Evolutionary conservation across 2,888 invertebrate species (phyloP).

Genomic region (Xanthorhoe designata): DNA sequence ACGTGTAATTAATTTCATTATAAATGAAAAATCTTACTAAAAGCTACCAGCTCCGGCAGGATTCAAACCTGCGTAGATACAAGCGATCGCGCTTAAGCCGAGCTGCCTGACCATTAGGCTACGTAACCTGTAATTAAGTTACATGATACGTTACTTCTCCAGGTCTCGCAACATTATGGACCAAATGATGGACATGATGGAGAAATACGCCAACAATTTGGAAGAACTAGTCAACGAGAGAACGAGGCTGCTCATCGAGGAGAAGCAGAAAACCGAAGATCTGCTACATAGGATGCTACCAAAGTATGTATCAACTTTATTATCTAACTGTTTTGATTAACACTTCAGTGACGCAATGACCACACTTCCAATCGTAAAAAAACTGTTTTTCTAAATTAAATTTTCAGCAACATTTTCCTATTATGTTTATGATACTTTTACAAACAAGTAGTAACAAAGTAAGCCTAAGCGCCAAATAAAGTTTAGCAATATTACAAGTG

Average conservation of each 20-base stretch:
- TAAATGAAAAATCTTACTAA: too few relatives aligned
- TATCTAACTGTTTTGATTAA: conserved; percentile 13
- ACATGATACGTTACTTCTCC: too few relatives aligned
- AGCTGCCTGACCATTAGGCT: too few relatives aligned
- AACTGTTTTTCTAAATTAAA: background rate
- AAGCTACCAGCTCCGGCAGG: too few relatives aligned
- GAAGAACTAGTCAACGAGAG: conserved; percentile 97
- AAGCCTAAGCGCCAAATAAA: background rate
- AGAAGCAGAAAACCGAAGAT: conserved; percentile 96
- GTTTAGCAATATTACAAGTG: background rate
- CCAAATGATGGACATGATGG: conserved; percentile 99
- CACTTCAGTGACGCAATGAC: conserved; percentile 9
- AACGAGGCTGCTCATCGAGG: conserved; percentile 94
- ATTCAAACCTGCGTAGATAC: too few relatives aligned
- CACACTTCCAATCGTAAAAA: background rate
- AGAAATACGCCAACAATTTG: conserved; percentile 97
- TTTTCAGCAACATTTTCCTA: background rate
- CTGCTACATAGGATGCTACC: conserved; percentile 97
- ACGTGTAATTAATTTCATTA: too few relatives aligned
- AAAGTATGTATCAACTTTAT: conserved; percentile 85
- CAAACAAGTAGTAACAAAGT: too few relatives aligned
- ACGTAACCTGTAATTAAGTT: too few relatives aligned
- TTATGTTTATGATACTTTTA: background rate
- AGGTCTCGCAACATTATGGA: conserved; percentile 97
- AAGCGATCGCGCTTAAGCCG: too few relatives aligned